These are phyloP conservation scores for Darevskia mixta DNA, from an alignment of 2,797 vertebrate species.

Conservation along the genomic window DNA sequence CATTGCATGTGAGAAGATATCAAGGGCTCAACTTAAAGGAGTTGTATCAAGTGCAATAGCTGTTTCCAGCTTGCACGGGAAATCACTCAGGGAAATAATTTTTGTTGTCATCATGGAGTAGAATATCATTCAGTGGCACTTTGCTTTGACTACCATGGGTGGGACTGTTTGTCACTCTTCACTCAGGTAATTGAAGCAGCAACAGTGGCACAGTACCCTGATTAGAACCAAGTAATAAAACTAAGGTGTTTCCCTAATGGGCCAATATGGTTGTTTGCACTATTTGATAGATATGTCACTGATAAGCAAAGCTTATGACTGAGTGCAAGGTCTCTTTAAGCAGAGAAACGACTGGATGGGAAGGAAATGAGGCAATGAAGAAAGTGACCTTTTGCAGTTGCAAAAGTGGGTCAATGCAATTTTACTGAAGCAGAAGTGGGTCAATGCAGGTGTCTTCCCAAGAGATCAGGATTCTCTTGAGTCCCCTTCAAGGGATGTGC, in stretches of 20 bases:
- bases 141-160: not conserved
- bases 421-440: not conserved
- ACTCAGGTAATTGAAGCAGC: not conserved
- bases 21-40: not conserved
- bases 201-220: not conserved
- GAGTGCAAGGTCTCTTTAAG: not conserved
- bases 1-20: not conserved
- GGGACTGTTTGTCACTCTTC: not conserved
- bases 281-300: not conserved
- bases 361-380: conserved; percentile 6
- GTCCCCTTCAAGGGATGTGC: not conserved
- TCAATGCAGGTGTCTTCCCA: not conserved
- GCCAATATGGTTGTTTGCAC: not conserved
- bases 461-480: not conserved
- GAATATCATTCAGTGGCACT: not conserved
- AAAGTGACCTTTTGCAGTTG: conserved; percentile 13
- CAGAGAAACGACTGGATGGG: not conserved
- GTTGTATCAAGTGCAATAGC: not conserved
- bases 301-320: not conserved
- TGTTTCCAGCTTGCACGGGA: not conserved
- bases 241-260: not conserved
- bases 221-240: not conserved
- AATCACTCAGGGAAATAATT: not conserved
- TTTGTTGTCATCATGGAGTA: not conserved
- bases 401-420: not conserved